Evolutionary conservation across 1,140 invertebrate species (phyloP).

Genomic region (Drosophila nikananu): DNA sequence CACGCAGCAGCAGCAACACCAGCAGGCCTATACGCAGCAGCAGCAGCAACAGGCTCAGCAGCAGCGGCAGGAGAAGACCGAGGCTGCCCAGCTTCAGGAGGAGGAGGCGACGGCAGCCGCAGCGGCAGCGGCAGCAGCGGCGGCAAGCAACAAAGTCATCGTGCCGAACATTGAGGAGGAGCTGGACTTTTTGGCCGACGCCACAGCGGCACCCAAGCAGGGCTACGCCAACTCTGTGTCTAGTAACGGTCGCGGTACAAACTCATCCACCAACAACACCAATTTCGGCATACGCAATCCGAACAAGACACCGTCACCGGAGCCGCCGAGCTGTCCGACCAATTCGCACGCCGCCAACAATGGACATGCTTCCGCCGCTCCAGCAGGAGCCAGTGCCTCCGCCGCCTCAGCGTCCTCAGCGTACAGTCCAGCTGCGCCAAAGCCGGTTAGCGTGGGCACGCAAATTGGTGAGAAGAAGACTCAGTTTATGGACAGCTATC

Average conservation of each 20-base stretch:
- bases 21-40: constrained; percentile 75
- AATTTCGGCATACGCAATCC: constrained; percentile 83
- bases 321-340: constrained; percentile 61
- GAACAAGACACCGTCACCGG: constrained; percentile 74
- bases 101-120: constrained; percentile 87
- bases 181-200: constrained; percentile 90
- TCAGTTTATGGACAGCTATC: constrained; percentile 93
- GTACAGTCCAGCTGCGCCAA: constrained; percentile 62
- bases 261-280: constrained; percentile 75
- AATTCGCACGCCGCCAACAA: constrained; percentile 49
- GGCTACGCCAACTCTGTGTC: constrained; percentile 86
- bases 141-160: constrained; percentile 90
- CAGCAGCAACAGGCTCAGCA: constrained; percentile 85
- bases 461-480: constrained; percentile 87
- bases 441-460: constrained; percentile 87
- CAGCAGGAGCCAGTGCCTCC: constrained; percentile 19
- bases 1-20: constrained; percentile 81
- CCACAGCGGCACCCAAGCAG: constrained; percentile 85
- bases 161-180: constrained; percentile 95
- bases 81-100: constrained; percentile 86
- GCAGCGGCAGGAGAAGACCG: constrained; percentile 69
- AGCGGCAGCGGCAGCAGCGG: constrained; percentile 87
- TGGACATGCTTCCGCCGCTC: constrained; percentile 26
- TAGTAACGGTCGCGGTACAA: constrained; percentile 70
- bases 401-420: constrained; percentile 7